These are phyloP conservation scores for Sebastes jordani DNA, from an alignment of 2,797 vertebrate genomes.

Conservation along the genomic window DNA sequence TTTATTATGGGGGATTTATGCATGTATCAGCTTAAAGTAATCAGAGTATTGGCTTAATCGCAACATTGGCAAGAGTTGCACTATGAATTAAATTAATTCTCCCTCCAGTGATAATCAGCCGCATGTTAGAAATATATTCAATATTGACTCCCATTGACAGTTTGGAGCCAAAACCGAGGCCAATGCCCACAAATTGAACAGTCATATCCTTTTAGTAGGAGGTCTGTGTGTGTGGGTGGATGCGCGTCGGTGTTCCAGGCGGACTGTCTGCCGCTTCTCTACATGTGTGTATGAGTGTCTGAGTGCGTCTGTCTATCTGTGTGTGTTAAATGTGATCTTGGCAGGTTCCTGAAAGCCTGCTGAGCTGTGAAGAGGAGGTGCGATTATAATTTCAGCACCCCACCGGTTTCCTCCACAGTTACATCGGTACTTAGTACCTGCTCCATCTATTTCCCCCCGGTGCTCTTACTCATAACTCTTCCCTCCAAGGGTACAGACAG, in stretches of 20 bases:
- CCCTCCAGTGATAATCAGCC: neutral
- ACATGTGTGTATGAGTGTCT: constrained; percentile 19
- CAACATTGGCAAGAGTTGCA: constrained; percentile 18
- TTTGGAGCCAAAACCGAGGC: neutral
- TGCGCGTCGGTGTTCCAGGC: constrained; percentile 17
- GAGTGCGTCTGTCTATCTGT: constrained; percentile 32
- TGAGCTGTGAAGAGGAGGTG: constrained; percentile 69
- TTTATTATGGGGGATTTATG: constrained; percentile 21
- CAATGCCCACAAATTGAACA: constrained; percentile 9
- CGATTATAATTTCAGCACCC: constrained; percentile 72
- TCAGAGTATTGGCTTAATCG: constrained; percentile 14
- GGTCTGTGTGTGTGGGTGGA: neutral
- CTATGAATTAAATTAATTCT: constrained; percentile 15
- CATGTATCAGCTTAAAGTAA: constrained; percentile 20
- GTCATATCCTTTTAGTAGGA: neutral
- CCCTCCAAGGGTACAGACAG: constrained; percentile 27
- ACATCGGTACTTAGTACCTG: constrained; percentile 54
- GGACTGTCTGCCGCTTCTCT: constrained; percentile 32
- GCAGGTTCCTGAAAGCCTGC: constrained; percentile 62
- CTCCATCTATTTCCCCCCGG: constrained; percentile 50
- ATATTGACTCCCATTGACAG: neutral
- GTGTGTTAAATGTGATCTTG: constrained; percentile 67
- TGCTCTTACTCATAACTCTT: constrained; percentile 54
- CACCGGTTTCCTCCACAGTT: constrained; percentile 58
- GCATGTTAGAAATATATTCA: neutral